Percentiles rank a stretch among this genome's conserved stretches.
Evolutionary conservation across 2,113 vertebrate genomes (phyloP).

Genomic region (Oreochromis spilurus): DNA sequence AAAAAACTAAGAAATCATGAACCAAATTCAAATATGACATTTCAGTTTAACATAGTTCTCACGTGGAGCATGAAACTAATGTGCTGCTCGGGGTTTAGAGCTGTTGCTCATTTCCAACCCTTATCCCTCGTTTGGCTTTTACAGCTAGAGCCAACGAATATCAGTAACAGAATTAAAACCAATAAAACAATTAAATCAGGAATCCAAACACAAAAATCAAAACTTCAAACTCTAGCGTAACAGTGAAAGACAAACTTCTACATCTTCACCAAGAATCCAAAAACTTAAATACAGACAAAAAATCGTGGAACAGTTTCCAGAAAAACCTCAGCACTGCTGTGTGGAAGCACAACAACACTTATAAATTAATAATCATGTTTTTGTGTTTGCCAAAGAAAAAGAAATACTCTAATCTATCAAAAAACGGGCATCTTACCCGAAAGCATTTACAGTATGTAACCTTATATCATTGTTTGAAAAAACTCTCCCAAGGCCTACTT

Average conservation of each 20-base stretch:
- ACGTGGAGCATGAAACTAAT: not conserved
- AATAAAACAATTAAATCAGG: not conserved
- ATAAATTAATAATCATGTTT: not conserved
- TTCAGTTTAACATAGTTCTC: not conserved
- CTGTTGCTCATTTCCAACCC: not conserved
- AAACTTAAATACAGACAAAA: not conserved
- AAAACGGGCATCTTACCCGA: too few relatives aligned
- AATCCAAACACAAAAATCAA: not conserved
- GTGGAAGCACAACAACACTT: not conserved
- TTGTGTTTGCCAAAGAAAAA: not conserved
- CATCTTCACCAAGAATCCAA: not conserved
- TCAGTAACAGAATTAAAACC: not conserved
- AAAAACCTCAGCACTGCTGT: not conserved
- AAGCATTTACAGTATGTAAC: not conserved
- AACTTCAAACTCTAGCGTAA: not conserved
- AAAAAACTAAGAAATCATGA: not conserved
- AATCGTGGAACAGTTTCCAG: not conserved
- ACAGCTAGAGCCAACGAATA: not conserved
- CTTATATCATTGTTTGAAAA: not conserved
- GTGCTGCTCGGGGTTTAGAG: not conserved
- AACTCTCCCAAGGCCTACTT: not conserved
- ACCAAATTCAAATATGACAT: not conserved
- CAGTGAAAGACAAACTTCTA: rapidly evolving
- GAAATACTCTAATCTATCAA: rapidly evolving
- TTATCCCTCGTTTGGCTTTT: not conserved